Evolutionary conservation across 2,113 vertebrate genomes (phyloP).

Genomic region (Macquaria australasica): DNA sequence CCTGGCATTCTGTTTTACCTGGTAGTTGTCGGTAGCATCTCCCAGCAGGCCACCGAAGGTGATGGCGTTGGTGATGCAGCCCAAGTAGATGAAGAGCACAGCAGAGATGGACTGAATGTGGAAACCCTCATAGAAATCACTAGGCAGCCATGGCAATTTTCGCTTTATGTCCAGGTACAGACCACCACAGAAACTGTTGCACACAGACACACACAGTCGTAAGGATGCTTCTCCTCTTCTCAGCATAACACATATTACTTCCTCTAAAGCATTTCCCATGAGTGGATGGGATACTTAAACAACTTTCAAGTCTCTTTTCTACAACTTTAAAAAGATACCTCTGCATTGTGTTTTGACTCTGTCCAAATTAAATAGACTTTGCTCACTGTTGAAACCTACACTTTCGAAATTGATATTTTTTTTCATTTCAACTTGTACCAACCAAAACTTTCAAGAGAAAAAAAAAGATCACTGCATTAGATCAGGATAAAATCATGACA

Average conservation of each 20-base stretch:
- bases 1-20: slow-evolving; percentile 81
- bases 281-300: background rate
- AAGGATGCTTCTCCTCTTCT: background rate
- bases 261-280: background rate
- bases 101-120: slow-evolving; percentile 98
- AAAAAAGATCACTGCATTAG: background rate
- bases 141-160: slow-evolving; percentile 93
- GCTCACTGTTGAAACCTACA: background rate
- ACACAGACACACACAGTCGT: slow-evolving; percentile 18
- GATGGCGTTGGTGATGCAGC: slow-evolving; percentile 98
- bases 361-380: background rate
- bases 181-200: slow-evolving; percentile 93
- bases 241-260: background rate
- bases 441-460: background rate
- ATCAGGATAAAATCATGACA: background rate
- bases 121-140: slow-evolving; percentile 95
- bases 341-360: background rate
- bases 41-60: slow-evolving; percentile 97
- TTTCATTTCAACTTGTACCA: background rate
- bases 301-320: background rate
- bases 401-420: background rate
- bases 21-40: slow-evolving; percentile 97
- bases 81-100: slow-evolving; percentile 98
- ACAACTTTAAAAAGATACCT: background rate
- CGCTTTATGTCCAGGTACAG: slow-evolving; percentile 94